Evolutionary conservation across 2,888 invertebrate genomes (phyloP).

Genomic region (Lithophane semibrunnea): DNA sequence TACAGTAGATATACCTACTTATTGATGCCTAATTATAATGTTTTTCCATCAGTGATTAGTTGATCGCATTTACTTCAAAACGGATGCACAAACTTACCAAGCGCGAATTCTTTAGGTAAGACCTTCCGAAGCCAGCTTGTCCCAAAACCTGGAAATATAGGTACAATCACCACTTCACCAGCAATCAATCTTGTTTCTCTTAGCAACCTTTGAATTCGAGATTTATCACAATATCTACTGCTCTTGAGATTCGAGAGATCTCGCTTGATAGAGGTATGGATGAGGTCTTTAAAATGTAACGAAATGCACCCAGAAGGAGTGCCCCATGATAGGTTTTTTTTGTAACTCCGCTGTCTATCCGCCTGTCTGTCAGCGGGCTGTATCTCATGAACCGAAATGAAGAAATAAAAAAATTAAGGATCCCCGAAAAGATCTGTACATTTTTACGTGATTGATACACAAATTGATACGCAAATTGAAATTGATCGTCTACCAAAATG

Average conservation of each 20-base stretch:
- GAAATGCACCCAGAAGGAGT: background rate
- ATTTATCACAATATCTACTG: background rate
- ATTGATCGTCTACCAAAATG: too few relatives aligned
- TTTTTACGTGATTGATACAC: too few relatives aligned
- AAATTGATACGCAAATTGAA: too few relatives aligned
- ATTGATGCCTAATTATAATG: background rate
- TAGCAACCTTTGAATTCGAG: background rate
- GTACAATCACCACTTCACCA: background rate
- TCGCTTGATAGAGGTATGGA: background rate
- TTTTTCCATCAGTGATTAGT: background rate
- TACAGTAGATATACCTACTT: background rate
- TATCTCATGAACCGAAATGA: too few relatives aligned
- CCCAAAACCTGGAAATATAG: slow-evolving; percentile 71
- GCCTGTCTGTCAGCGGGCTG: too few relatives aligned
- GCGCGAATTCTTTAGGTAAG: slow-evolving; percentile 77
- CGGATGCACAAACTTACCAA: slow-evolving; percentile 75
- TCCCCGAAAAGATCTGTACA: too few relatives aligned
- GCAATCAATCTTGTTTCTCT: background rate
- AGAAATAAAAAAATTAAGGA: too few relatives aligned
- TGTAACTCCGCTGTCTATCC: background rate
- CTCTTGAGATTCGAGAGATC: too few relatives aligned
- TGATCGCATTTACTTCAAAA: background rate
- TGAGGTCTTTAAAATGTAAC: background rate
- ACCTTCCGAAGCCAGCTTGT: slow-evolving; percentile 75
- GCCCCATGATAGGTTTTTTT: too few relatives aligned